These are phyloP conservation scores for Orchesellides sinensis DNA, from an alignment of 2,888 invertebrate genomes.

Conservation along the genomic window DNA sequence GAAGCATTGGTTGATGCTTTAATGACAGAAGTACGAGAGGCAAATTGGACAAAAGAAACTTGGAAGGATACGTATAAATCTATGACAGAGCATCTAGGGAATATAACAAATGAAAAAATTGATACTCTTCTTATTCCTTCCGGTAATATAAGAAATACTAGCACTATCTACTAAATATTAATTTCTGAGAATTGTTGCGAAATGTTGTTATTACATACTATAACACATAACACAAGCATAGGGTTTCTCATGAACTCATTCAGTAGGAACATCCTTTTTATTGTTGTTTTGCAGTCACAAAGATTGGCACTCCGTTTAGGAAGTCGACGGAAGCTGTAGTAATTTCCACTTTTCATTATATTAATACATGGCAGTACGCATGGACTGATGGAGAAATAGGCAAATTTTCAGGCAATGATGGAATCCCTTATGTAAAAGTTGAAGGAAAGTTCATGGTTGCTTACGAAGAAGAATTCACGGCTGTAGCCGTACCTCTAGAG, in stretches of 20 bases:
- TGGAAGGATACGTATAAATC: conserved; percentile 42
- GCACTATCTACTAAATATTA: no score
- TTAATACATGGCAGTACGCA: conserved; percentile 57
- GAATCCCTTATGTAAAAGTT: conserved; percentile 52
- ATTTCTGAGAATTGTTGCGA: no score
- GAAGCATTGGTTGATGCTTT: conserved; percentile 50
- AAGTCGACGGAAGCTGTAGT: conserved; percentile 58
- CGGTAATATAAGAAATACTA: no score
- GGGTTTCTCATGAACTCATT: no score
- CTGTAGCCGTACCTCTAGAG: conserved; percentile 53
- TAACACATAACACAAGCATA: no score
- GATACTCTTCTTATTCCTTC: conserved; percentile 53
- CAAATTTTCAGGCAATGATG: conserved; percentile 15
- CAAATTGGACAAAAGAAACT: conserved; percentile 33
- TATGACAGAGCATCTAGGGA: conserved; percentile 51
- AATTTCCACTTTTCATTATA: conserved; percentile 62
- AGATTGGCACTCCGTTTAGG: conserved; percentile 55
- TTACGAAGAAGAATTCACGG: conserved; percentile 59
- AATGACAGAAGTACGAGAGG: conserved; percentile 42
- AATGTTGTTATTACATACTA: no score
- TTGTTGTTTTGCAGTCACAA: conserved; percentile 29
- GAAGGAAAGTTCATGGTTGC: conserved; percentile 52
- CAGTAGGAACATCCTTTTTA: no score
- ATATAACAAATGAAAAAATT: conserved; percentile 59
- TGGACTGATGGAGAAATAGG: conserved; percentile 48